Evolutionary conservation across 1,140 invertebrate species (phyloP), one percentile per base, ranked within the genome.

Genomic region (Holotrichia oblita): DNA sequence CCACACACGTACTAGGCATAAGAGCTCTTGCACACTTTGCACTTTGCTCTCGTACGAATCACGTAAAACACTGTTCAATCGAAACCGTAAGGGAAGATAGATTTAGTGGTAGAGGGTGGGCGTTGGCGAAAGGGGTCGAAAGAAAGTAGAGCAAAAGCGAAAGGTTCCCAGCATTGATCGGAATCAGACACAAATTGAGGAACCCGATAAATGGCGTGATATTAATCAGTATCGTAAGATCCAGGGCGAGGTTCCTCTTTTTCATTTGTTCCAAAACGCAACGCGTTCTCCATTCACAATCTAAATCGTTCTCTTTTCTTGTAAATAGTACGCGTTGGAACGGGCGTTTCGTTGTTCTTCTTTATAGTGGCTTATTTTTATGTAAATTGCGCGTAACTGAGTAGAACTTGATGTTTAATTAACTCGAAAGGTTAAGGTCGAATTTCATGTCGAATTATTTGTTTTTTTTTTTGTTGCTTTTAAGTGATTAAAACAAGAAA

Each of bases 1-100:
- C 48, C 42, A 14, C 48, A 55, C 48, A 55, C 48, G 48, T 17
- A 55, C 17, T 14, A 55, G 48, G 14, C 14, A 17, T 17, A 7
- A 14, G 48, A 55, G n/a, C 6, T 6, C 48, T 55, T 55, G 48
- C 48, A 55, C 48, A 55, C 48, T 44, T 44, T 14, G 42, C 42
- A 44, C 42, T 55, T 55, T 55, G 48, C 48, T n/a, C 48, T 55
- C 17, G 48, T 55, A 17, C 48, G 17, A 55, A 55, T 55, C 48
- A 55, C 48, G 6, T 55, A 55, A 17, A 55, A 55, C 48, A 17
- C 48, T 17, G 48, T 55, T 55, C 12, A n/a, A 55, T 55, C 48
- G 48, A 44, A 10, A 10, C 42, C 42, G 14, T 44, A 44, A 14
- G 14, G 9, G 42, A 3, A 44, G 42, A 14, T 44, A 14, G 42